Evolutionary conservation across 2,113 vertebrate genomes (phyloP).

Genomic region (Gnathonemus echidnorhynchus): DNA sequence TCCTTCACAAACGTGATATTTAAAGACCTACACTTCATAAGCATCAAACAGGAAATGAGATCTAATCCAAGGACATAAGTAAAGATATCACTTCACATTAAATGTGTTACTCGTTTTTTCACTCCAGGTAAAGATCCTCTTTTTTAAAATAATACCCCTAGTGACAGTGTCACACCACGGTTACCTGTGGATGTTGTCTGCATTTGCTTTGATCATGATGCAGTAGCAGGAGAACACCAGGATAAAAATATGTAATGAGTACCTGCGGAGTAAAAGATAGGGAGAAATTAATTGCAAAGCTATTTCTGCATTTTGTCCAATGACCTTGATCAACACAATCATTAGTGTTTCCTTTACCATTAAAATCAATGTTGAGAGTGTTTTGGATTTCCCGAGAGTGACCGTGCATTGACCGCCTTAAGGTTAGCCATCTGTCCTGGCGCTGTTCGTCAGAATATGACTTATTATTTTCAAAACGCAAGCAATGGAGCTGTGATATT

Average conservation of each 20-base stretch:
- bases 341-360: not conserved
- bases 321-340: not conserved
- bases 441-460: not conserved
- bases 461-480: not conserved
- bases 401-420: not conserved
- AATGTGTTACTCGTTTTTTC: not conserved
- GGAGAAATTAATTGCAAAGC: not conserved
- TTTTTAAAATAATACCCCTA: not conserved
- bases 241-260: constrained; percentile 53
- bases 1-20: not conserved
- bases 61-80: not conserved
- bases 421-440: not conserved
- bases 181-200: constrained; percentile 59
- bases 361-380: not conserved
- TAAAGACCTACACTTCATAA: not conserved
- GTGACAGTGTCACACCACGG: not conserved
- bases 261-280: constrained; percentile 45
- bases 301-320: not conserved
- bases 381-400: not conserved
- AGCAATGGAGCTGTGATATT: not conserved
- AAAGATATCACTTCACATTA: not conserved
- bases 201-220: constrained; percentile 49
- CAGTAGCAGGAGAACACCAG: constrained; percentile 52
- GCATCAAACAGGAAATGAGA: not conserved
- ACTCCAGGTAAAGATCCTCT: not conserved